phyloP scores from a whole-genome alignment of 2,888 invertebrate genomes.

The Drosophila multiciliata region DNA sequence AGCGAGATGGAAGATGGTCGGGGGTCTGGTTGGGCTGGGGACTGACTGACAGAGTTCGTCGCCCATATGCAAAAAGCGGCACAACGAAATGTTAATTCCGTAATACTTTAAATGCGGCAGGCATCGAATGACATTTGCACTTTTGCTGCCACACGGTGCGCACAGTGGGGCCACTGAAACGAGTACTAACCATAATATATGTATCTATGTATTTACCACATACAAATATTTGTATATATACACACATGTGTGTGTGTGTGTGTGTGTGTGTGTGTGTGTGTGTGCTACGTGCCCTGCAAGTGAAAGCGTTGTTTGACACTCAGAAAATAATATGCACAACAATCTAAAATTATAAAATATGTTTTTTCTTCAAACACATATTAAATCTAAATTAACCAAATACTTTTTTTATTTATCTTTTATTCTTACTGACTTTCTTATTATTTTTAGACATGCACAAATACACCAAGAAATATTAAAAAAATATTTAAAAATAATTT shows the following conservation, averaged over 20 bases:
- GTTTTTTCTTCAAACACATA: neutral
- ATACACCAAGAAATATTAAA: neutral
- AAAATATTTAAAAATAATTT: too few species aligned
- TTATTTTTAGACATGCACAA: neutral
- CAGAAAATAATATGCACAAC: neutral
- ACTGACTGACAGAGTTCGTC: slow-evolving; percentile 48
- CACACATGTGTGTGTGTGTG: slow-evolving; percentile 12
- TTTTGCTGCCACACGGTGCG: slow-evolving; percentile 74
- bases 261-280: slow-evolving; percentile 21
- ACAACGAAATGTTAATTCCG: slow-evolving; percentile 80
- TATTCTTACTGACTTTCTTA: neutral
- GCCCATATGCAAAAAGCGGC: slow-evolving; percentile 65
- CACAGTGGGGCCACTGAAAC: slow-evolving; percentile 68
- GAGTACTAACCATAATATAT: slow-evolving; percentile 45
- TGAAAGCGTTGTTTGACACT: slow-evolving; percentile 55
- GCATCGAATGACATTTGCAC: slow-evolving; percentile 83
- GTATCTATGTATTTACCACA: neutral
- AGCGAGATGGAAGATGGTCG: neutral
- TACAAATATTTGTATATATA: neutral
- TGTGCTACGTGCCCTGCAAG: slow-evolving; percentile 65
- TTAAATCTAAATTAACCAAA: neutral
- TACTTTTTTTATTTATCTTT: too few species aligned
- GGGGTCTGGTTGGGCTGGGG: neutral
- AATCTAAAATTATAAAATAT: neutral
- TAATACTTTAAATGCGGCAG: slow-evolving; percentile 79